Base-by-base conservation (phyloP, 2,797 vertebrate genomes). In the Melanogrammus aeglefinus region DNA sequence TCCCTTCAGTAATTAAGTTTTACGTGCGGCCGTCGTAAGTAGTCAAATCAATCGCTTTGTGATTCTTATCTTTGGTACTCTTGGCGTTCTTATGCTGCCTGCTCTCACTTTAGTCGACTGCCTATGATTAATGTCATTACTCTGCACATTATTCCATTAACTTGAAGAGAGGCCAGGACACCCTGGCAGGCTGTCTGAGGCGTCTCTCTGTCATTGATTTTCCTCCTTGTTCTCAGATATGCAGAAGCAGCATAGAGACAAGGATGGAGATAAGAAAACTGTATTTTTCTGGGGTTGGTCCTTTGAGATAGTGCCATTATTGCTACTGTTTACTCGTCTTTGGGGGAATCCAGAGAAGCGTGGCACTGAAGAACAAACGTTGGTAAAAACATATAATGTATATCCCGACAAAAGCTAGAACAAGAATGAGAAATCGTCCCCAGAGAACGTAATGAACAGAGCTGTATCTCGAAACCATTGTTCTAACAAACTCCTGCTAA, bases 21-120 rank as follows among this genome's bases (percentile, higher is more conserved):
- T 71, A 76, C n/a, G n/a, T 84, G 47, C 73, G 75, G 78, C 44
- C 79, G 75, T 78, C 38, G 80, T 81, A 83, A 83, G 86, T 88
- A 86, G 78, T 80, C 71, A 77, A 84, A 91, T 90, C 87, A 85
- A 85, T 85, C 84, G 66, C 16, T 66, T 41, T 84, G 78, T 82
- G 78, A 86, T 86, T 83, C 24, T 70, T 75, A 13, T 31, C 44
- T 57, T 75, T 39, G 4, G 10, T 14, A 10, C 66, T 70, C n/a
- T 6, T 27, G n/a, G n/a, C 27, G n/a, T 69, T 69, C 66, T 24
- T 24, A 8, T n/a, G n/a, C n/a, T n/a, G n/a, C n/a, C 24, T 2
- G 4, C 27, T 21, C n/a, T n/a, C n/a, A n/a, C 63, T 66, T 1
- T n/a, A 6, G 21, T n/a, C n/a, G 6, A 66, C 51, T 63, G n/a